These are phyloP conservation scores for Lasiurus borealis DNA, from an alignment of 2,113 vertebrate genomes.

Conservation along the genomic window DNA sequence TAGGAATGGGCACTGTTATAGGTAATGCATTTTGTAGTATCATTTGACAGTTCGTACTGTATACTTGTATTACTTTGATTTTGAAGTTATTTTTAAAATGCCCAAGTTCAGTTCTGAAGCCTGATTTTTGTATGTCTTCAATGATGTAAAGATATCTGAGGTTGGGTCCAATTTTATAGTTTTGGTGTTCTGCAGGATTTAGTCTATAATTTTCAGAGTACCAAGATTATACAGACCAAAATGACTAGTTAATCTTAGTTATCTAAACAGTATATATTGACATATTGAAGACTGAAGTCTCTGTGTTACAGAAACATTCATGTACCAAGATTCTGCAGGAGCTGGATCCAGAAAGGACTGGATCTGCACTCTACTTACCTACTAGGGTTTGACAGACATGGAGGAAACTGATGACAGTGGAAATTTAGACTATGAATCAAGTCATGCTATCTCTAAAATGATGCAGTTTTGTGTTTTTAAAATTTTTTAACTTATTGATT, in stretches of 20 bases:
- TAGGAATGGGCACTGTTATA: not conserved
- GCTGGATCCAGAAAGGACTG: not conserved
- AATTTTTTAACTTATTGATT: not conserved
- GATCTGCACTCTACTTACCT: not conserved
- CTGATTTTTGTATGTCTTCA: not conserved
- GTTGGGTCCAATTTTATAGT: not conserved
- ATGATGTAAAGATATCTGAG: not conserved
- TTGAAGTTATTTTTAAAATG: not conserved
- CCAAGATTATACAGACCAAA: not conserved
- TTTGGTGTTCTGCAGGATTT: not conserved
- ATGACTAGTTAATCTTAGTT: not conserved
- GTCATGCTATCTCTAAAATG: not conserved
- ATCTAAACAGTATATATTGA: not conserved
- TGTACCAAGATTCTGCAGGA: not conserved
- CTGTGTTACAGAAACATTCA: not conserved
- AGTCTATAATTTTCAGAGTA: conserved; percentile 5
- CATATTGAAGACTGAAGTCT: not conserved
- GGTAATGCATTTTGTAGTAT: not conserved
- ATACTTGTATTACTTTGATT: not conserved
- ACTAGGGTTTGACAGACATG: not conserved
- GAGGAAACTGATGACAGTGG: not conserved
- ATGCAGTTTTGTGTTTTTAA: not conserved
- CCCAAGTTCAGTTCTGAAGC: not conserved
- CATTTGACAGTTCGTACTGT: not conserved
- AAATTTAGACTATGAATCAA: not conserved